Base-by-base conservation (phyloP, 2,797 vertebrate species). In the Urophycis tenuis region DNA sequence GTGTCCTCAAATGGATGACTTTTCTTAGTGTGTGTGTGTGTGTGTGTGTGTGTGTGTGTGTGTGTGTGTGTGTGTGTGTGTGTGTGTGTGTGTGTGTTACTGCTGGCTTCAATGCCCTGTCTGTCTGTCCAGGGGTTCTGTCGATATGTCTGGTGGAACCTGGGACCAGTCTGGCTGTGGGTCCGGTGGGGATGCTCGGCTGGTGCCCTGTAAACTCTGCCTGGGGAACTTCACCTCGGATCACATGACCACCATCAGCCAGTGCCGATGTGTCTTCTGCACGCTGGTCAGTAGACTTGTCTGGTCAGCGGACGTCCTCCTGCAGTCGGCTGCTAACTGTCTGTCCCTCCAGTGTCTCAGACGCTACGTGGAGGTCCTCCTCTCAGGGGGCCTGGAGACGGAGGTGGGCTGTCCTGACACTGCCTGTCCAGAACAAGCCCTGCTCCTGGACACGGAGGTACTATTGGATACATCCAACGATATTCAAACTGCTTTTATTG, bases 221-320 rank as follows among this genome's bases (percentile, higher is more conserved):
- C 94, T 96, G 17, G 95, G 94, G 80, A 94, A 95, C 89, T 95
- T 93, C 80, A 93, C 95, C 0, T 87, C 92, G 82, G 94, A 95
- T 75, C 93, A 95, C 91, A 96, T 94, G 95, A 95, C 94, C 11
- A 93, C 92, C 36, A 91, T 96, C 75, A 89, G 93, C 80, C 94
- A 96, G 88, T 96, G 95, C 89, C 94, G 94, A 74, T 96, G 95
- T 82, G 89, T 94, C 86, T 96, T 96, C 92, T 96, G 95, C 84
- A 94, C 94, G 34, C 88, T 94, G 94, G 95, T 96, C 74, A 89
- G 94, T 39, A 75, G n/a, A 19, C 49, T 6, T n/a, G 49, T n/a
- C n/a, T n/a, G n/a, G n/a, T n/a, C n/a, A n/a, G n/a, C n/a, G n/a
- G n/a, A n/a, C n/a, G n/a, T n/a, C n/a, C n/a, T n/a, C n/a, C n/a